Evolutionary conservation across 1,140 invertebrate species (phyloP), one percentile per base, ranked within the genome.

Genomic region (Drosophila truncata): DNA sequence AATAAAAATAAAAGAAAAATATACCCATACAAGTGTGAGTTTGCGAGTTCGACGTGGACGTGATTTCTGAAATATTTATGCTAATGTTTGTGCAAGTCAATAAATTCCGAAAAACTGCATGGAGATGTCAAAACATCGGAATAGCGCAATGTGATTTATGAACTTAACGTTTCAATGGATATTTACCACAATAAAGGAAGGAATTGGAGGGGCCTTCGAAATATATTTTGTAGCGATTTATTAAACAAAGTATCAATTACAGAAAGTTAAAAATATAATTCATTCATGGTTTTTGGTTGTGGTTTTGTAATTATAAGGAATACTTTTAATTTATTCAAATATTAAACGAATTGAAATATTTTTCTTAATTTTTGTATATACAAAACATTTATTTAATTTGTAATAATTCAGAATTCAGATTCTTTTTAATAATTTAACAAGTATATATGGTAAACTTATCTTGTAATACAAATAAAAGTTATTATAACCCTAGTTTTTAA

Each of bases 41-140:
- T 69, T 60, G 64, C 37, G 23, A 31, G 25, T 29, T 70, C 31
- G 29, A 49, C 18, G 27, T 39, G 55, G 50, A 41, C 67, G 67
- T 52, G 46, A 73, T 73, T 52, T 73, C 47, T 54, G 47, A 42
- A 61, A 74, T 74, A 61, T 54, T 74, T 46, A 62, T 58, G 42
- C 23, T 49, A 39, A 20, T 31, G 50, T 39, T 25, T 47, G 27
- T 70, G 50, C 18, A 41, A 49, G 65, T 72, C 33, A 20, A 70
- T 67, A 70, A 71, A 58, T 73, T 73, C 7, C 35, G 54, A 39
- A 62, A 46, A 33, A 35, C 41, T 61, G 39, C 31, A 25, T 31
- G 37, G 35, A 52, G 18, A 37, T 73, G 47, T 61, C 55, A 39
- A 23, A 72, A 49, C 42, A 37, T 35, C 46, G 25, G 46, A 50